Conservation (phyloP, 2,113 vertebrate species). For the Tympanuchus pallidicinctus region DNA sequence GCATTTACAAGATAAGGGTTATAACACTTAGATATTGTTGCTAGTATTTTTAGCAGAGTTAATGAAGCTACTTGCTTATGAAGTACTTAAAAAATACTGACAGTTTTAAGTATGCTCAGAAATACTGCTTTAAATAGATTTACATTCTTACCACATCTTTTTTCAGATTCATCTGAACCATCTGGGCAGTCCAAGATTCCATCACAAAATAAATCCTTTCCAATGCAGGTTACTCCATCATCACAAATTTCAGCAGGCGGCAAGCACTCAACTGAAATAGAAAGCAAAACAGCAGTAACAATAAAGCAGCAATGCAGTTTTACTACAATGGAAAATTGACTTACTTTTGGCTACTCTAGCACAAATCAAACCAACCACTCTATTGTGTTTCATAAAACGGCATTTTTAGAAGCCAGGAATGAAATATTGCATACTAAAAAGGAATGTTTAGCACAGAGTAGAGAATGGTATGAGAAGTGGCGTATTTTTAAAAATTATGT, state of each 20-base stretch:
- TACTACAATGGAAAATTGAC: neutral
- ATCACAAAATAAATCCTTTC: conserved; percentile 77
- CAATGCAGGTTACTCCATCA: conserved; percentile 69
- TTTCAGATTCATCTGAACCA: conserved; percentile 79
- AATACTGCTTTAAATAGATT: neutral
- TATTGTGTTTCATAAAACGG: conserved; percentile 12
- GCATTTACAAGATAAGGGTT: neutral
- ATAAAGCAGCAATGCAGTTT: neutral
- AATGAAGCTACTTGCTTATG: neutral
- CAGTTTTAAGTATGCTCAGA: neutral
- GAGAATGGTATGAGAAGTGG: neutral
- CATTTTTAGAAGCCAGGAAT: conserved; percentile 22
- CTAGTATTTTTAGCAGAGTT: neutral
- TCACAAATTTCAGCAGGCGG: conserved; percentile 68
- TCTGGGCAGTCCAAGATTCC: conserved; percentile 78
- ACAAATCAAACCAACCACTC: conserved; percentile 18
- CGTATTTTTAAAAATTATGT: neutral
- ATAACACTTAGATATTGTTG: neutral
- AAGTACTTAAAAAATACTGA: neutral
- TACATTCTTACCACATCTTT: conserved; percentile 77
- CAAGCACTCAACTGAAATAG: conserved; percentile 60
- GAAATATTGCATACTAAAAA: neutral
- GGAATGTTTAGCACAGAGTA: neutral
- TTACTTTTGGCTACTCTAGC: neutral
- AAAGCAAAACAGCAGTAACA: conserved; percentile 36